Base-by-base conservation (phyloP, 2,797 vertebrate genomes). In the Takifugu ocellatus region DNA sequence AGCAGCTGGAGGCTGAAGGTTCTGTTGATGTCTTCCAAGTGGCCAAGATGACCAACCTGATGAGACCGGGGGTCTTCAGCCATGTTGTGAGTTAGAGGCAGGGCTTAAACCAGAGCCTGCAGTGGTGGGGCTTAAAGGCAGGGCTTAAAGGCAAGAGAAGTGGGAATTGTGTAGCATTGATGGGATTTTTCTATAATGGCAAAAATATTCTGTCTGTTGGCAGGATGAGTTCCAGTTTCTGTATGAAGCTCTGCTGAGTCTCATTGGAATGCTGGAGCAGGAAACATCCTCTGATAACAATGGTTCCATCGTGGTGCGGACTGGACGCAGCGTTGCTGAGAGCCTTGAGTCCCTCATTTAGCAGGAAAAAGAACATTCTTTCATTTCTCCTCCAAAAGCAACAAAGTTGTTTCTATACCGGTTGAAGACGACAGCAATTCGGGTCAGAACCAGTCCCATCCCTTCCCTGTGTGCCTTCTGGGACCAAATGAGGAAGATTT, bases 181-280 rank as follows among this genome's bases (percentile, higher is more conserved):
- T 29, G 5, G 27, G 27, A 29, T 29, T 29, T 6, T 29, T 29
- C 8, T 29, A 29, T 21, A 21, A 21, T 21, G 21, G 21, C 21
- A 21, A 21, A 21, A 21, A 21, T 21, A 21, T 21, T 21, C 21
- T 21, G 21, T 21, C 21, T 21, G 21, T 21, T 62, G 69, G 11
- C 77, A 99, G 97, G 96, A 99, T 16, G 94, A 97, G 78, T 96
- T 93, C 76, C 95, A 96, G 84, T 97, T 98, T 85, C 91, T 99
- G 56, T 99, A 98, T 89, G 94, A 92, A 91, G 94, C 95, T 61
- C 90, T 99, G 78, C 93, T 98, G 82, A 98, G 96, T 86, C 92
- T 98, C 26, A 92, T 99, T 52, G 91, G 93, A 74, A 93, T 91
- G 7, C 92, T 93, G 68, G 95, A 97, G 80, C 94, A 97, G 31